A percentile compares a stretch with the other conserved stretches of the same genome.
These are phyloP conservation scores for Drosophila melanica DNA, from an alignment of 1,140 invertebrate genomes.

Conservation along the genomic window DNA sequence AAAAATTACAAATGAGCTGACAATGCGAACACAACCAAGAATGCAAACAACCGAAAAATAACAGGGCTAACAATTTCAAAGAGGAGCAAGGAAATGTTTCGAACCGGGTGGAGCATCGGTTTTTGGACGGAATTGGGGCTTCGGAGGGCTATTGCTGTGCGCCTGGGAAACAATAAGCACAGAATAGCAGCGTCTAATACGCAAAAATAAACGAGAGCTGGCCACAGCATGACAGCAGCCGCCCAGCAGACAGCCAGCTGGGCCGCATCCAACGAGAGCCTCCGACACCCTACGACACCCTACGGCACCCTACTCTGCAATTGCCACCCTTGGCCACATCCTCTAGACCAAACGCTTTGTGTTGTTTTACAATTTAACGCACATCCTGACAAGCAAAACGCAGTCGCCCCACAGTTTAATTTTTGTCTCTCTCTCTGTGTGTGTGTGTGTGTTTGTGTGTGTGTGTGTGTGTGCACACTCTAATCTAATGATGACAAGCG, in stretches of 20 bases:
- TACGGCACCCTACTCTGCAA: background rate
- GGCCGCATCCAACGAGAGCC: conserved; percentile 34
- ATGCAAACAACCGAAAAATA: conserved; percentile 80
- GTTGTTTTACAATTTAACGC: conserved; percentile 82
- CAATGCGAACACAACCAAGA: conserved; percentile 73
- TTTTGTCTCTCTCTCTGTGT: conserved; percentile 52
- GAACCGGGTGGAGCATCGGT: background rate
- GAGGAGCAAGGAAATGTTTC: conserved; percentile 5
- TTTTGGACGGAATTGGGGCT: background rate
- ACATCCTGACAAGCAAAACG: conserved; percentile 69
- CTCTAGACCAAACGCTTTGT: conserved; percentile 29
- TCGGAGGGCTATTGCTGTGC: background rate
- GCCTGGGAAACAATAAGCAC: conserved; percentile 68
- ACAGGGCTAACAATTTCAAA: conserved; percentile 51
- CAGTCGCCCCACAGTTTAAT: conserved; percentile 73
- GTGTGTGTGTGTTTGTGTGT: conserved; percentile 24
- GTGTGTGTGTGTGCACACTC: conserved; percentile 49
- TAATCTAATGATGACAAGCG: conserved; percentile 81
- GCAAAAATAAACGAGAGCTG: conserved; percentile 78
- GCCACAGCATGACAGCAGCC: conserved; percentile 69
- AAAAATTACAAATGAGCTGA: conserved; percentile 82
- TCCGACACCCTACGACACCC: conserved; percentile 1
- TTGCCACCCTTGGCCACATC: conserved; percentile 16
- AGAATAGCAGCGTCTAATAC: conserved; percentile 80
- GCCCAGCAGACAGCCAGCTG: conserved; percentile 59